Base-by-base conservation (phyloP, 1,140 invertebrate species). In the Wasmannia auropunctata region DNA sequence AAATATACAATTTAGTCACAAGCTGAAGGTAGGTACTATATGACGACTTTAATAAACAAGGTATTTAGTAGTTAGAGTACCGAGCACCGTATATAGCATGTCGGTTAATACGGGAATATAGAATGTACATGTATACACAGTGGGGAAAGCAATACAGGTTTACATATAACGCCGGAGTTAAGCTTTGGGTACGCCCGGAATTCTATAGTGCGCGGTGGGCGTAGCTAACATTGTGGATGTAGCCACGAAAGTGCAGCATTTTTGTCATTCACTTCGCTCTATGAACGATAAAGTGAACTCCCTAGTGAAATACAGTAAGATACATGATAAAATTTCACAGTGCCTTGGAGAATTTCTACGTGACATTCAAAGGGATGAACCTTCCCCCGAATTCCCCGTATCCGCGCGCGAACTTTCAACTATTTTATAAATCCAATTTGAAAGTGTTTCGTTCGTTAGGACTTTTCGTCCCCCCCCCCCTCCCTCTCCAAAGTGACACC, bases 211-310 rank as follows among this genome's bases (percentile, higher is more conserved):
- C 43, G 37, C 34, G 6, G 10, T 43, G 25, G 0, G 58, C 22
- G n/a, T n/a, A 49, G 43, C 22, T 72, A n/a, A 49, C 37, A 72
- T 43, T 22, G 51, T 43, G 34, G 3, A 16, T 58, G 25, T 22
- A 56, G 16, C 19, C 37, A 58, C 25, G 25, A 72, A 69, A 70
- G 51, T 70, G 37, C 19, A 10, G 19, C 51, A 81, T 81, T 81
- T 81, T 81, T 81, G 37, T 72, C 79, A 74, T 60, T 83, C 49
- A 25, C 25, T 34, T 83, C 67, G n/a, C n/a, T 40, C 37, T 25
- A 54, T 72, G 54, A 70, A 51, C 56, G 67, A 72, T 83, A 83
- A 72, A 83, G 67, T 58, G 51, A 74, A 83, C 43, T 83, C 67
- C 60, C 67, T 40, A 34, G 67, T 72, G 79, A 72, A 46, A 83